These are phyloP conservation scores for Boloria selene DNA, from an alignment of 2,888 invertebrate species.

Conservation along the genomic window DNA sequence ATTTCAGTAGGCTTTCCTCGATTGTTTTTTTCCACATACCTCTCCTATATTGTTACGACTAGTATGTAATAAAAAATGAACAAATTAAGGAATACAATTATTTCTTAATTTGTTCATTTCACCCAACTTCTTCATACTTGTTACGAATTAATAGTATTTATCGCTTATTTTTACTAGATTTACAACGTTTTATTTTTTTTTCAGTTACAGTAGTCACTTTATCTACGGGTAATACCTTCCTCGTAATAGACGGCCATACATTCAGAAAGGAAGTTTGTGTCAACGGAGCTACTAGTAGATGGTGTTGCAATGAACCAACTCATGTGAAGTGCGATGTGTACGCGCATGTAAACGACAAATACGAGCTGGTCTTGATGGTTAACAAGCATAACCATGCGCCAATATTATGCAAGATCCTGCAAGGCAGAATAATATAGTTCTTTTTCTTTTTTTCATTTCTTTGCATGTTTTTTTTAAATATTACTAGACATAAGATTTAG, in stretches of 20 bases:
- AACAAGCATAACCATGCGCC: conserved; percentile 66
- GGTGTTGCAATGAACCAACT: conserved; percentile 63
- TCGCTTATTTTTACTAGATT: background rate
- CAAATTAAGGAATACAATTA: too few relatives aligned
- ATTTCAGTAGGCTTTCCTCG: too few relatives aligned
- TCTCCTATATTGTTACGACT: too few relatives aligned
- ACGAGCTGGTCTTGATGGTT: conserved; percentile 57
- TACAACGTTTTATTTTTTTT: conserved; percentile 42
- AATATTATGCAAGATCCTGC: conserved; percentile 59
- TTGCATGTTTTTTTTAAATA: conserved; percentile 23
- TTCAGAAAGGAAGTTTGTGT: conserved; percentile 57
- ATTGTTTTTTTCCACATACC: too few relatives aligned
- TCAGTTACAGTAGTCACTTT: conserved; percentile 66
- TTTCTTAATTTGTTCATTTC: background rate
- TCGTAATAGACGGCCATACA: conserved; percentile 68
- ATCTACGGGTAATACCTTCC: conserved; percentile 60
- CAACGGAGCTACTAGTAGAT: conserved; percentile 54
- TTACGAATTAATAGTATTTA: background rate
- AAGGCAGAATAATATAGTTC: conserved; percentile 59
- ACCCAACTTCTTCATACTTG: background rate
- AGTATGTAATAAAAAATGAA: too few relatives aligned
- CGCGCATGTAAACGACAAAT: conserved; percentile 63
- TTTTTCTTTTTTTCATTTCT: conserved; percentile 8
- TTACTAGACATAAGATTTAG: conserved; percentile 14
- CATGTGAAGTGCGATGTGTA: conserved; percentile 61